Percentiles rank a stretch among this genome's conserved stretches.
Conservation (phyloP, 2,113 vertebrate species). For the Lepisosteus osseus region DNA sequence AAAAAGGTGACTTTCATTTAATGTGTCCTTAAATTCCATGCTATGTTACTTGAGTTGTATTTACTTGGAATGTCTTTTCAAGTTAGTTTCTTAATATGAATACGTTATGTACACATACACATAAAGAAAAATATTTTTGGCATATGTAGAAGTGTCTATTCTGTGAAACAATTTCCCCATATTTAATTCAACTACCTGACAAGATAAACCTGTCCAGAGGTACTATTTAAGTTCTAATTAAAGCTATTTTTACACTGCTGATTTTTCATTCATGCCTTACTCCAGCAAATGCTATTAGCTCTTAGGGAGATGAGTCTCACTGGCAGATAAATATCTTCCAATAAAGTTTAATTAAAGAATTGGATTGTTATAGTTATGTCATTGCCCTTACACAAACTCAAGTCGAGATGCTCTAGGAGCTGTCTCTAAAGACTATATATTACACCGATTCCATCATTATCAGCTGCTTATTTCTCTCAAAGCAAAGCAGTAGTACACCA, state of each 20-base stretch:
- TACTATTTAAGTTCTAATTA: constrained; percentile 19
- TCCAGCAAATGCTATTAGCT: constrained; percentile 16
- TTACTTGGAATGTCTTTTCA: no score
- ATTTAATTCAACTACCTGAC: neutral
- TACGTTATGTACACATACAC: no score
- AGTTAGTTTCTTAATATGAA: no score
- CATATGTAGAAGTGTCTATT: neutral
- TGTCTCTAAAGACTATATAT: no score
- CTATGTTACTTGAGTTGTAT: neutral
- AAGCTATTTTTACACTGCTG: constrained; percentile 9
- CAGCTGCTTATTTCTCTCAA: no score
- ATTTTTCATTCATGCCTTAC: constrained; percentile 10
- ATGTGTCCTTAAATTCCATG: neutral
- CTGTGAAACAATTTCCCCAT: neutral
- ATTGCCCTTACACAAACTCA: no score
- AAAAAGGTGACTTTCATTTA: constrained; percentile 11
- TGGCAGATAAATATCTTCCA: constrained; percentile 21
- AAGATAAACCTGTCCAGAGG: neutral
- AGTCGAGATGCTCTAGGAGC: no score
- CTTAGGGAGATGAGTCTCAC: constrained; percentile 5
- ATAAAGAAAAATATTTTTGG: neutral
- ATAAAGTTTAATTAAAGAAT: constrained; percentile 28
- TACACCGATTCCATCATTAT: no score
- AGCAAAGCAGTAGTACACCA: no score
- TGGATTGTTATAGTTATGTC: no score